These are phyloP conservation scores for Lycaon pictus DNA, from an alignment of 2,113 vertebrate genomes.

Conservation along the genomic window DNA sequence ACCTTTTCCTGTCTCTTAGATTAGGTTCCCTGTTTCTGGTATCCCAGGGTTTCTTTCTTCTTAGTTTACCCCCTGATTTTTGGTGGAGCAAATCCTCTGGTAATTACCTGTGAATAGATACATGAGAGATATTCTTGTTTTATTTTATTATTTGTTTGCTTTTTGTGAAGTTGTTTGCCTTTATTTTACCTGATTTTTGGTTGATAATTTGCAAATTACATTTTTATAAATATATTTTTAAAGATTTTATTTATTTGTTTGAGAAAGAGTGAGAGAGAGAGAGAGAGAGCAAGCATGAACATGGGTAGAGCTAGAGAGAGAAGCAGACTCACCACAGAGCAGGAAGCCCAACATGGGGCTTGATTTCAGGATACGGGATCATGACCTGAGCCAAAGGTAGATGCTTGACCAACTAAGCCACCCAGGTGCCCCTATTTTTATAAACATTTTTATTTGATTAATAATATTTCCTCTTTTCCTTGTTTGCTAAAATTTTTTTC, in stretches of 20 bases:
- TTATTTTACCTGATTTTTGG: conserved; percentile 43
- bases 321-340: background rate
- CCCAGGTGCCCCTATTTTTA: background rate
- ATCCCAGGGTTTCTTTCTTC: background rate
- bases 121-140: background rate
- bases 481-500: background rate
- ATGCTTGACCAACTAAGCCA: background rate
- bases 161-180: background rate
- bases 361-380: background rate
- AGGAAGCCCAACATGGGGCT: background rate
- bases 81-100: background rate
- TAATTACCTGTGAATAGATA: background rate
- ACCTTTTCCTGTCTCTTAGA: background rate
- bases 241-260: background rate
- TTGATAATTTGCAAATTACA: background rate
- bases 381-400: background rate
- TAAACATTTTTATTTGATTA: background rate
- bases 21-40: background rate
- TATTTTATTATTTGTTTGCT: background rate
- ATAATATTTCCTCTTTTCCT: background rate
- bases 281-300: background rate
- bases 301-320: background rate
- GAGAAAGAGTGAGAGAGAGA: background rate
- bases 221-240: background rate
- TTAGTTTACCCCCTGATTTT: background rate